Evolutionary conservation across 2,797 vertebrate species (phyloP).

Genomic region (Schizothorax lantsangensis): DNA sequence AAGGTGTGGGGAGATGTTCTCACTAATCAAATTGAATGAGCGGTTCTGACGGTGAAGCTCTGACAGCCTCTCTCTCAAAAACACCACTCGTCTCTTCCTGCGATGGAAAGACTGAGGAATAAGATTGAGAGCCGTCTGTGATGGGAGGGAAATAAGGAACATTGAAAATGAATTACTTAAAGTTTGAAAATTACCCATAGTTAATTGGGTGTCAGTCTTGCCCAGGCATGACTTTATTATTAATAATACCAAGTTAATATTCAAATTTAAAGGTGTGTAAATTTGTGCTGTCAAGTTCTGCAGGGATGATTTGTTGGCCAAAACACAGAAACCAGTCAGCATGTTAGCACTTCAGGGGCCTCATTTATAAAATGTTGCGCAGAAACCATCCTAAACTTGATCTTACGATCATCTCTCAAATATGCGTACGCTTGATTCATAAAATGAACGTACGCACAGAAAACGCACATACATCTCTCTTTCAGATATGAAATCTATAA

Average conservation of each 20-base stretch:
- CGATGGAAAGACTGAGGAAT: slow-evolving; percentile 3
- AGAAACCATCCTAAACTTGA: too few relatives aligned
- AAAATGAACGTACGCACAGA: too few relatives aligned
- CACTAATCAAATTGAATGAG: slow-evolving; percentile 49
- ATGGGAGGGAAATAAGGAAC: not conserved
- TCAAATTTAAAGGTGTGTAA: not conserved
- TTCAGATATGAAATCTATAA: too few relatives aligned
- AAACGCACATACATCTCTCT: too few relatives aligned
- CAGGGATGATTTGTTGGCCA: not conserved
- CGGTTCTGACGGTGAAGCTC: slow-evolving; percentile 27
- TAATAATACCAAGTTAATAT: not conserved
- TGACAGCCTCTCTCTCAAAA: slow-evolving; percentile 45
- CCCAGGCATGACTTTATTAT: not conserved
- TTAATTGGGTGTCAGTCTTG: not conserved
- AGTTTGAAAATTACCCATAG: not conserved
- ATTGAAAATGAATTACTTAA: not conserved
- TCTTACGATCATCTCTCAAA: too few relatives aligned
- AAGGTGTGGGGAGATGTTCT: slow-evolving; percentile 35
- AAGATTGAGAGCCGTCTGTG: not conserved
- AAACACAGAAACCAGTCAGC: not conserved
- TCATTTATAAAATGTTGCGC: too few relatives aligned
- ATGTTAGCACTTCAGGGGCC: not conserved
- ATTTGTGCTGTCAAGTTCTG: not conserved
- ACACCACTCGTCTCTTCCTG: not conserved
- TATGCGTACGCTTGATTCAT: too few relatives aligned